Conservation (phyloP, 2,113 vertebrate genomes). For the Arvicanthis niloticus region DNA sequence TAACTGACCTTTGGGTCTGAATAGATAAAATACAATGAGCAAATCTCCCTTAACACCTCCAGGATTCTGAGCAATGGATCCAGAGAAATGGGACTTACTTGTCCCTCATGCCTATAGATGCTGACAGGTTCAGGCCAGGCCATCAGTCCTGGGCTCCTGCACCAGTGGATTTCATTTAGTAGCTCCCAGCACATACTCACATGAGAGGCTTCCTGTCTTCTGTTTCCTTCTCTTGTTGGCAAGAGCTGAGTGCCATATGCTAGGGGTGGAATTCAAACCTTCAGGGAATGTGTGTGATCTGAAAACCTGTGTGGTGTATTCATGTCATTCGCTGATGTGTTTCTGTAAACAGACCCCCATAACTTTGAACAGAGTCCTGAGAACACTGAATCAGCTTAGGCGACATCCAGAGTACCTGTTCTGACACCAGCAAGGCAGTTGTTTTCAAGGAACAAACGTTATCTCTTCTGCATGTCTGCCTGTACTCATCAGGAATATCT, state of each 20-base stretch:
- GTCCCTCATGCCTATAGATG: not conserved
- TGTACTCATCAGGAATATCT: not conserved
- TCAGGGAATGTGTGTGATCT: not conserved
- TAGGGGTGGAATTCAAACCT: not conserved
- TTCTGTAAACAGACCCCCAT: constrained; percentile 67
- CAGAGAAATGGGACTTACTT: not conserved
- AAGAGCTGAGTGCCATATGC: not conserved
- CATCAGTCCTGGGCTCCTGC: not conserved
- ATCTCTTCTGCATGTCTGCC: not conserved
- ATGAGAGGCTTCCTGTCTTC: not conserved
- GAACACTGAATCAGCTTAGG: not conserved
- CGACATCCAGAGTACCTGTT: not conserved
- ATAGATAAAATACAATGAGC: not conserved
- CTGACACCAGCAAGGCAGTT: not conserved
- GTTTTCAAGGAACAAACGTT: not conserved
- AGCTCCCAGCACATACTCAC: not conserved
- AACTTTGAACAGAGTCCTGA: constrained; percentile 75
- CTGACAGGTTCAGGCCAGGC: not conserved
- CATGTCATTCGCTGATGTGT: not conserved
- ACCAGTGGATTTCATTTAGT: not conserved
- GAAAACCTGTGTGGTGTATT: not conserved
- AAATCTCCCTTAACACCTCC: not conserved
- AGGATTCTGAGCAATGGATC: not conserved
- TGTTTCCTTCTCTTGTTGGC: not conserved
- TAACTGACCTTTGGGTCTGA: not conserved